A percentile compares a stretch with the other conserved stretches of the same genome.
phyloP scores from a whole-genome alignment of 2,797 vertebrate species.

The Molossus alvarezi region DNA sequence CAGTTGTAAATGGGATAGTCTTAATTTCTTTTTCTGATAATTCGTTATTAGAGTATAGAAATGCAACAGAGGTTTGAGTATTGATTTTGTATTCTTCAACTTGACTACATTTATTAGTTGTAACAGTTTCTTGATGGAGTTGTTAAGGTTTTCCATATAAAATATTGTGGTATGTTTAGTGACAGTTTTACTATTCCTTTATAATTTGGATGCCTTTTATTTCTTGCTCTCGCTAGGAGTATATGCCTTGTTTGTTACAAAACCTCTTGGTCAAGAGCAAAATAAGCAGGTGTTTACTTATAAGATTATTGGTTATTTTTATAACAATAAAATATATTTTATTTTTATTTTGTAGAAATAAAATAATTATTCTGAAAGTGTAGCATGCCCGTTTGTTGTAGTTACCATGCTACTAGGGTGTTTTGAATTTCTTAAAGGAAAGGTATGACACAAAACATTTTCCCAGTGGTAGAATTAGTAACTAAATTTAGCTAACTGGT shows the following conservation, averaged over 20 bases:
- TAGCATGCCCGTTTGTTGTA: background rate
- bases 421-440: conserved; percentile 36
- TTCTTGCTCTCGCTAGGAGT: background rate
- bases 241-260: background rate
- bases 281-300: conserved; percentile 6
- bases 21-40: background rate
- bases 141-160: background rate
- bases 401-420: background rate
- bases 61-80: background rate
- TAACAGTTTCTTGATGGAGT: background rate
- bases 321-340: conserved; percentile 19
- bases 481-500: background rate
- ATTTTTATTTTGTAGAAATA: conserved; percentile 41
- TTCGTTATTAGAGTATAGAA: background rate
- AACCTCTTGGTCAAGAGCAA: conserved; percentile 10
- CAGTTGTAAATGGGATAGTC: background rate
- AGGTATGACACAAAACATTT: conserved; percentile 26
- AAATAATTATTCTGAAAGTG: background rate
- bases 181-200: background rate
- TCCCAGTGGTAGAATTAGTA: conserved; percentile 34
- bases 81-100: background rate
- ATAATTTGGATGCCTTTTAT: background rate
- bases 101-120: background rate
- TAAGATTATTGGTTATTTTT: background rate
- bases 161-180: background rate